Base-by-base conservation (phyloP, 1,140 invertebrate genomes). In the Penaeus vannamei region DNA sequence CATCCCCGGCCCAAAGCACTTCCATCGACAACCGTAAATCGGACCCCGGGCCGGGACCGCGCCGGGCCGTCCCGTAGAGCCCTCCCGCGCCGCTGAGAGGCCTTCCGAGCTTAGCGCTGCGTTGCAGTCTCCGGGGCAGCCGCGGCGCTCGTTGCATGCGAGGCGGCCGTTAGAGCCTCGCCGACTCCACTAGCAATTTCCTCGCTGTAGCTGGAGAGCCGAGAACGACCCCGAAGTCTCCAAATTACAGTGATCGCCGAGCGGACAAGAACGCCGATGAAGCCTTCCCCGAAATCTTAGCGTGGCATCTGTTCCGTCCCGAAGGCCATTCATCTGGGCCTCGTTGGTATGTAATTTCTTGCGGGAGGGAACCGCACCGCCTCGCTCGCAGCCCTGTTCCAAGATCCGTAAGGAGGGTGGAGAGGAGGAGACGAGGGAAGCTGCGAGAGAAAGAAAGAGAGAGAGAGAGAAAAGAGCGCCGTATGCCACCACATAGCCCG, bases 221-320 rank as follows among this genome's bases (percentile, higher is more conserved):
- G 29, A 77, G 77, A 66, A 64, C 64, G 76, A 64, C 85, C 85
- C 60, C 53, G 17, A 53, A 80, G 76, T 77, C 81, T 59, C 20
- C 77, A 86, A 86, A 86, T 86, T 86, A 86, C 85, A 86, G 85
- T 86, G 46, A 86, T 86, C 29, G 76, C 29, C 81, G 79, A 86
- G 85, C 81, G 85, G 66, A 86, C 85, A 86, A 86, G 85, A 26
- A 60, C 60, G 64, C 60, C 76, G 36, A 60, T 64, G 85, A 66
- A 80, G 85, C 81, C 64, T 86, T 86, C 85, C 22, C 53, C 76
- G 85, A 86, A 86, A 86, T 86, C 85, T 86, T 86, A 42, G 85
- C 85, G 85, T 86, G 29, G 59, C 85, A 86, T 86, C 85, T 86
- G 85, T 86, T 86, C 85, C 85, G 81, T 64, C 85, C 85, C 64